Evolutionary conservation across 2,888 invertebrate genomes (phyloP).

Genomic region (Parnassius mnemosyne): DNA sequence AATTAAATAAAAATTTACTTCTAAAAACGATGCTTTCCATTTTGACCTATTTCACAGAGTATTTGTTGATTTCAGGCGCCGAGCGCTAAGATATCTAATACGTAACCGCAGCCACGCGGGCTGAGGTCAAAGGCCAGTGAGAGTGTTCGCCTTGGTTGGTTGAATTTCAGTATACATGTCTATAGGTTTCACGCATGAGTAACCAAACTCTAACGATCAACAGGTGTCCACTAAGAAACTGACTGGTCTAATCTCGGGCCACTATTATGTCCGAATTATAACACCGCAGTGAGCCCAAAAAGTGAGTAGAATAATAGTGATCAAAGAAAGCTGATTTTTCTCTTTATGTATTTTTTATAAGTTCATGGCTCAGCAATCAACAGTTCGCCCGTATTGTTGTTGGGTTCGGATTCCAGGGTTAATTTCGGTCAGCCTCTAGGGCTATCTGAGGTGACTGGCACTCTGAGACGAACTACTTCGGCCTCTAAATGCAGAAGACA

Average conservation of each 20-base stretch:
- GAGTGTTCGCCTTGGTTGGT: conserved; percentile 35
- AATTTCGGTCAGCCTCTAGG: no score
- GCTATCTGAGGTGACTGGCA: no score
- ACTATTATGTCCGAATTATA: neutral
- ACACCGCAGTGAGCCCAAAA: no score
- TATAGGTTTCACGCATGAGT: conserved; percentile 21
- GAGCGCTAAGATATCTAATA: conserved; percentile 22
- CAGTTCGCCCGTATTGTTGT: no score
- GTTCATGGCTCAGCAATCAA: no score
- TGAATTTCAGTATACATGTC: conserved; percentile 27
- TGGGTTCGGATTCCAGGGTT: no score
- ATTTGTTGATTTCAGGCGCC: neutral
- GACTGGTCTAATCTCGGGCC: conserved; percentile 1
- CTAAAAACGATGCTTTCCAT: neutral
- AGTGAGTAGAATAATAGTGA: no score
- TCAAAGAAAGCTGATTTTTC: no score
- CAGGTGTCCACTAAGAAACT: conserved; percentile 24
- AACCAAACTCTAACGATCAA: conserved; percentile 7
- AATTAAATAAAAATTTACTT: neutral
- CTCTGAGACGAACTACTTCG: no score
- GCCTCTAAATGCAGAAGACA: no score
- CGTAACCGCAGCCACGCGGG: conserved; percentile 25
- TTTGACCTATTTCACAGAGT: neutral
- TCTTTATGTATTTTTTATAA: no score
- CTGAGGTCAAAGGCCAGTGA: conserved; percentile 39